phyloP scores from a whole-genome alignment of 2,797 vertebrate genomes.

The Melanotaenia maccullochi region DNA sequence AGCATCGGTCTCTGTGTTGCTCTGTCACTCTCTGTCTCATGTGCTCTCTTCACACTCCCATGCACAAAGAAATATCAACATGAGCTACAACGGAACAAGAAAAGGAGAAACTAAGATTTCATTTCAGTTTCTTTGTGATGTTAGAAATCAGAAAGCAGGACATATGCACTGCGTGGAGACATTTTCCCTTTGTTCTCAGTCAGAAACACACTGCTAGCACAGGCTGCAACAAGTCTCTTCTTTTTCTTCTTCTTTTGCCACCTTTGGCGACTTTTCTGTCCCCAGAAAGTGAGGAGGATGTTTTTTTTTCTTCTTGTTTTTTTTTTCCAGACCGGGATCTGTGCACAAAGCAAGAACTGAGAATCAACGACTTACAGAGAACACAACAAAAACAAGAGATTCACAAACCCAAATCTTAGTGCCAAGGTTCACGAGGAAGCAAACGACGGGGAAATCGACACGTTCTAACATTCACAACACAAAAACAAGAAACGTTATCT shows the following conservation, averaged over 20 bases:
- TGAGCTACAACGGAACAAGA: conserved; percentile 78
- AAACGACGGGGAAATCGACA: conserved; percentile 82
- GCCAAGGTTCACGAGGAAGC: conserved; percentile 90
- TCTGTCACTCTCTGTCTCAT: conserved; percentile 48
- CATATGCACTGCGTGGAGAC: conserved; percentile 66
- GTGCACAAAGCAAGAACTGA: conserved; percentile 81
- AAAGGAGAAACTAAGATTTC: conserved; percentile 82
- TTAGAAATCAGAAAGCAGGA: conserved; percentile 46
- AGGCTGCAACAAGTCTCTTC: conserved; percentile 60
- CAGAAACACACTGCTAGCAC: conserved; percentile 75
- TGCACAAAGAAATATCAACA: conserved; percentile 84
- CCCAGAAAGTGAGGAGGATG: conserved; percentile 49
- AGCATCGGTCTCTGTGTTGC: conserved; percentile 61
- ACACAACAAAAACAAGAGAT: conserved; percentile 70
- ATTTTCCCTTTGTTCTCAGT: conserved; percentile 48
- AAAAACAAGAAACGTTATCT: conserved; percentile 77
- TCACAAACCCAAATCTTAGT: conserved; percentile 89
- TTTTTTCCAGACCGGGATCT: conserved; percentile 80
- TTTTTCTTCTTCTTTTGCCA: conserved; percentile 5
- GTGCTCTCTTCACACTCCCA: conserved; percentile 76
- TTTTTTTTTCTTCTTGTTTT: conserved; percentile 32
- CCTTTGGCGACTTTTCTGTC: conserved; percentile 34
- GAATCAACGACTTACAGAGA: conserved; percentile 71
- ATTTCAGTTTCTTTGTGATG: conserved; percentile 66
- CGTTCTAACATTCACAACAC: conserved; percentile 85